Conservation (phyloP, 2,888 invertebrate genomes). For the Deroplatys truncata region DNA sequence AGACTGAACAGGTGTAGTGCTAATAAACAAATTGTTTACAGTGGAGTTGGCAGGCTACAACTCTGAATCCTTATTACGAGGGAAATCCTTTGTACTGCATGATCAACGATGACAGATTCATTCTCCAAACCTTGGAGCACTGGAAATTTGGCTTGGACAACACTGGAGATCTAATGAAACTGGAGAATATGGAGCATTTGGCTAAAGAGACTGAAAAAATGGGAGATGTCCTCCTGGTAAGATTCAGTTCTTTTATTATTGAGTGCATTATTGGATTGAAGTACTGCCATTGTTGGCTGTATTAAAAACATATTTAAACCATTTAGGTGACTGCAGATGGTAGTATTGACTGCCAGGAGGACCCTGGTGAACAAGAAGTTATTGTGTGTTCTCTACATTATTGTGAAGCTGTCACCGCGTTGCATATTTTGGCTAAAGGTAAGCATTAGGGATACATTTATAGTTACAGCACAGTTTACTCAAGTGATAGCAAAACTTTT, state of each 20-base stretch:
- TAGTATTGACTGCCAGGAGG: slow-evolving; percentile 80
- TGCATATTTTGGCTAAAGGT: slow-evolving; percentile 63
- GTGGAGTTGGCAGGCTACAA: slow-evolving; percentile 85
- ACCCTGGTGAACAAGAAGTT: slow-evolving; percentile 83
- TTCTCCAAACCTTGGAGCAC: slow-evolving; percentile 67
- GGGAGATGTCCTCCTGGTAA: slow-evolving; percentile 47
- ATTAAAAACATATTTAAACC: not conserved
- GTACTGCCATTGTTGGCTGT: not conserved
- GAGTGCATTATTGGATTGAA: not conserved
- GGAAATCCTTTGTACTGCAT: slow-evolving; percentile 66
- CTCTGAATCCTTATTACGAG: slow-evolving; percentile 89
- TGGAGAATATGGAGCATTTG: slow-evolving; percentile 63
- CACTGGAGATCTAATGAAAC: slow-evolving; percentile 78
- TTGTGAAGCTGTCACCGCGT: slow-evolving; percentile 76
- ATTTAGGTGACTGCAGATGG: slow-evolving; percentile 87
- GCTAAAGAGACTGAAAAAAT: slow-evolving; percentile 48
- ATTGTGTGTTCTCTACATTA: slow-evolving; percentile 74
- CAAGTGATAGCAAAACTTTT: not conserved
- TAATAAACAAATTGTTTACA: slow-evolving; percentile 38
- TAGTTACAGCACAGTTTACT: not conserved
- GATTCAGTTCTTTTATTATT: not conserved
- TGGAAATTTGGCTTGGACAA: slow-evolving; percentile 86
- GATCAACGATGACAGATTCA: slow-evolving; percentile 82
- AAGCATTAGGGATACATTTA: slow-evolving; percentile 19
- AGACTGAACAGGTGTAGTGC: no score